A percentile compares a stretch with the other conserved stretches of the same genome.
These are phyloP conservation scores for Pseudomyrmex cubaensis DNA, from an alignment of 1,140 invertebrate species.

Conservation along the genomic window DNA sequence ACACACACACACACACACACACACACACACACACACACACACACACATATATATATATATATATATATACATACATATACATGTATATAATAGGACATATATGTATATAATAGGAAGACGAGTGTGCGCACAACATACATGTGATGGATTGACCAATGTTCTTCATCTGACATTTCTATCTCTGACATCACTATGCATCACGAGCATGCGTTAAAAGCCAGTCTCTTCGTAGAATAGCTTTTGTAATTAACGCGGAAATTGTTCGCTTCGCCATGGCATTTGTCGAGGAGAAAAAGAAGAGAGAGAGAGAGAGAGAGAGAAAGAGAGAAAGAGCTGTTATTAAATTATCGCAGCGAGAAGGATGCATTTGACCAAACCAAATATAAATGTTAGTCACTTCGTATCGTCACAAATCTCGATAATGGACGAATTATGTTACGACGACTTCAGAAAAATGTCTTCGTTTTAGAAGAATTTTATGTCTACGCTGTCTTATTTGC, in stretches of 20 bases:
- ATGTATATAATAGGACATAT: not conserved
- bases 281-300: too few relatives aligned
- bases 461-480: not conserved
- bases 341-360: constrained; percentile 64
- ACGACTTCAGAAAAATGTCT: not conserved
- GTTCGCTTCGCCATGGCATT: constrained; percentile 32
- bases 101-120: not conserved
- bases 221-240: constrained; percentile 66
- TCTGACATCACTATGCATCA: constrained; percentile 65
- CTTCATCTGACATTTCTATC: constrained; percentile 74
- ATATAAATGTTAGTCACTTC: constrained; percentile 26
- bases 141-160: constrained; percentile 70
- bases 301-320: not conserved
- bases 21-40: too few relatives aligned
- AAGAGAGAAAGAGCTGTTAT: constrained; percentile 52
- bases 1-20: too few relatives aligned
- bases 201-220: constrained; percentile 63
- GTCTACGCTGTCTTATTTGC: constrained; percentile 1
- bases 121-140: not conserved
- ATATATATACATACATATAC: too few relatives aligned
- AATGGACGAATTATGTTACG: constrained; percentile 29
- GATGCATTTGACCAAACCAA: constrained; percentile 55
- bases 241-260: constrained; percentile 75
- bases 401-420: constrained; percentile 38
- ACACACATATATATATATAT: too few relatives aligned